Percentiles rank a stretch among this genome's conserved stretches.
phyloP scores from a whole-genome alignment of 92 coral and sea anemone species.

The Parazoanthus darwini region DNA sequence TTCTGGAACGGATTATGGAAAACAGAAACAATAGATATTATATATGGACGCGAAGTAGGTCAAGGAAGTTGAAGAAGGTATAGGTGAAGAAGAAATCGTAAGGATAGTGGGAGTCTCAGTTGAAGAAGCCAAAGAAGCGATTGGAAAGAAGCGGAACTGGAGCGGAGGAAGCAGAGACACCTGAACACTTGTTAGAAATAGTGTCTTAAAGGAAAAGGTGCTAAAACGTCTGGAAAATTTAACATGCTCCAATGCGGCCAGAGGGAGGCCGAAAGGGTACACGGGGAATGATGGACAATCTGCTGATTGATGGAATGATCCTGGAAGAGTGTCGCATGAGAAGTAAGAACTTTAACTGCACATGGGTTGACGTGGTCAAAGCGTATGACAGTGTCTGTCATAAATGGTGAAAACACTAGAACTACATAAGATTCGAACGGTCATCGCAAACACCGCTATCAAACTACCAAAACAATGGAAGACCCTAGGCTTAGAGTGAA shows the following conservation, averaged over 20 bases:
- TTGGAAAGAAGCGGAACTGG: too few relatives aligned
- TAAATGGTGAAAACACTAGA: not conserved
- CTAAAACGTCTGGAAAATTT: too few relatives aligned
- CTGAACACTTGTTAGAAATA: too few relatives aligned
- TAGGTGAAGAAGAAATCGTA: not conserved
- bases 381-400: not conserved
- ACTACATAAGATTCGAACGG: not conserved
- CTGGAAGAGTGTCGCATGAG: slow-evolving; percentile 26
- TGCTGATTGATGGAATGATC: slow-evolving; percentile 14
- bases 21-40: slow-evolving; percentile 8
- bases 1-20: slow-evolving; percentile 7
- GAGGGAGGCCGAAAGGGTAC: slow-evolving; percentile 11
- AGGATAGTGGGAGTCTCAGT: too few relatives aligned
- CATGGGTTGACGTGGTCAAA: not conserved
- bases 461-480: not conserved
- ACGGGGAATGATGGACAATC: slow-evolving; percentile 16
- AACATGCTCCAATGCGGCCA: slow-evolving; percentile 1
- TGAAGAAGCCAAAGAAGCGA: too few relatives aligned
- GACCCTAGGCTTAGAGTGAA: not conserved
- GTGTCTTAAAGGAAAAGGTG: too few relatives aligned
- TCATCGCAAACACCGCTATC: not conserved
- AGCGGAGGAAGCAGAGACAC: too few relatives aligned
- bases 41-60: slow-evolving; percentile 12
- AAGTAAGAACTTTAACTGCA: not conserved
- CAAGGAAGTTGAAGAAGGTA: not conserved